These are phyloP conservation scores for Pyralis farinalis DNA, from an alignment of 2,888 invertebrate genomes.

Conservation along the genomic window DNA sequence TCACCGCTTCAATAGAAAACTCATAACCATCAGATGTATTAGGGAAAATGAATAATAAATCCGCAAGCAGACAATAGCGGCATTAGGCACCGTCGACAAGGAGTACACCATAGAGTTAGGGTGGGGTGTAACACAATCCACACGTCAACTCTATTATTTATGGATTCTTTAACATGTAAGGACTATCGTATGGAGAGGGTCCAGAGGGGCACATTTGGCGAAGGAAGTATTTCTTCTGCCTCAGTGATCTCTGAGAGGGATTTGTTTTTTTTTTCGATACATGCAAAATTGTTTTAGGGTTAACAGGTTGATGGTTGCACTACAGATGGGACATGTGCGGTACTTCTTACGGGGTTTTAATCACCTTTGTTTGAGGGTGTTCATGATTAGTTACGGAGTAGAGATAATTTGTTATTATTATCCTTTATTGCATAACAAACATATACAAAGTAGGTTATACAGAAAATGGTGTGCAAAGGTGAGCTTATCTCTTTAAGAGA, in stretches of 20 bases:
- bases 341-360: neutral
- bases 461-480: no score
- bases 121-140: slow-evolving; percentile 68
- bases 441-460: no score
- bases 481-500: no score
- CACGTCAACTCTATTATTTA: slow-evolving; percentile 80
- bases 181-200: slow-evolving; percentile 48
- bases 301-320: slow-evolving; percentile 3
- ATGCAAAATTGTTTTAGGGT: slow-evolving; percentile 35
- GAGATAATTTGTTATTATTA: no score
- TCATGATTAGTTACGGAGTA: no score
- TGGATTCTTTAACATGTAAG: slow-evolving; percentile 81
- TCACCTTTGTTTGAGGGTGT: no score
- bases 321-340: neutral
- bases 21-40: slow-evolving; percentile 68
- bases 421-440: no score
- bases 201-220: slow-evolving; percentile 64
- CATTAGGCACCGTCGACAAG: slow-evolving; percentile 75
- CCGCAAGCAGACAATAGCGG: slow-evolving; percentile 70
- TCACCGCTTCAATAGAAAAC: slow-evolving; percentile 49
- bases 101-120: slow-evolving; percentile 43
- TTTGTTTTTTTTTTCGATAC: slow-evolving; percentile 33
- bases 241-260: slow-evolving; percentile 47
- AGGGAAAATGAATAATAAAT: slow-evolving; percentile 77
- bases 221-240: slow-evolving; percentile 72